Conservation (phyloP, 2,888 invertebrate species). For the Luperina testacea region DNA sequence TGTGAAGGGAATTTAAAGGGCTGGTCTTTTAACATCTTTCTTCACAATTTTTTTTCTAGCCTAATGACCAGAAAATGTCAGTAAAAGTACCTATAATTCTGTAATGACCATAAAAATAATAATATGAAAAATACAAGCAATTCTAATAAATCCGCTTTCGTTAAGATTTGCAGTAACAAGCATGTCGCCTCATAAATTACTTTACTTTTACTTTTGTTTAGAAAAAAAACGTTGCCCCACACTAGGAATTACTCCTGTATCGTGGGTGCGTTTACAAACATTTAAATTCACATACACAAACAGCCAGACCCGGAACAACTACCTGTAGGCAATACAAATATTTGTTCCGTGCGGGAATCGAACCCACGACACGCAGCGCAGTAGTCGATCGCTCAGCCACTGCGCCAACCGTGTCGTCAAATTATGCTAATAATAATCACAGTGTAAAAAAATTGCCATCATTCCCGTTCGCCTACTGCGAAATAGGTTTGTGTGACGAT, state of each 20-base stretch:
- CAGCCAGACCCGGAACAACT: too few relatives aligned
- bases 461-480: conserved; percentile 22
- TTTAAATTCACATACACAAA: too few relatives aligned
- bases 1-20: neutral
- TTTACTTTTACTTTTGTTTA: too few relatives aligned
- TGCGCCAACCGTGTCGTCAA: too few relatives aligned
- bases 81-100: neutral
- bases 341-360: too few relatives aligned
- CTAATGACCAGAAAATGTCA: too few relatives aligned
- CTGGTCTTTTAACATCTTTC: neutral
- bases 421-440: conserved; percentile 45
- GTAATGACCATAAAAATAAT: conserved; percentile 26
- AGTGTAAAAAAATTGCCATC: conserved; percentile 22
- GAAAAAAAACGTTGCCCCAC: too few relatives aligned
- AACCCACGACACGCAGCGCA: too few relatives aligned
- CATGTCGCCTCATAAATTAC: conserved; percentile 2
- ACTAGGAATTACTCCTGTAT: too few relatives aligned
- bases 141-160: conserved; percentile 34
- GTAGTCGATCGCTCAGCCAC: too few relatives aligned
- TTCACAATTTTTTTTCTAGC: neutral
- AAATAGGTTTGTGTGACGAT: conserved; percentile 40
- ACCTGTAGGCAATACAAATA: too few relatives aligned
- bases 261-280: too few relatives aligned
- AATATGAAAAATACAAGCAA: conserved; percentile 34
- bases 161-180: conserved; percentile 34